These are phyloP conservation scores for Nipponacmea schrenckii DNA, from an alignment of 2,888 invertebrate genomes.

Conservation along the genomic window DNA sequence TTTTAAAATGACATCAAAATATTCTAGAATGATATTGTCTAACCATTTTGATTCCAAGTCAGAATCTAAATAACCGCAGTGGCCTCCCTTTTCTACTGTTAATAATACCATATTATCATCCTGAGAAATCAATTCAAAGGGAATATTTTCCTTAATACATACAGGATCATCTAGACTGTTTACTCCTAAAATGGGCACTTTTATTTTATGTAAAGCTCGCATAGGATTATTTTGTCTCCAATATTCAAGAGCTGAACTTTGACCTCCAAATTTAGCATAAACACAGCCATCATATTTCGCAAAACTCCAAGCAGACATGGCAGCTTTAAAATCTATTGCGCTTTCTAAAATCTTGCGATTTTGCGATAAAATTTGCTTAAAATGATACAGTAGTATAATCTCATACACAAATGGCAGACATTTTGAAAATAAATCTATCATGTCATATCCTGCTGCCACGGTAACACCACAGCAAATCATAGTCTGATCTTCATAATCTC, in stretches of 20 bases:
- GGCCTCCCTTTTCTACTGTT: neutral
- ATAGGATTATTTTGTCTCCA: constrained; percentile 47
- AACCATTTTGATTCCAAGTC: neutral
- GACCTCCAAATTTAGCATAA: constrained; percentile 30
- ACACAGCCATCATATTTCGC: constrained; percentile 27
- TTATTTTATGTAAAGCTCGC: constrained; percentile 39
- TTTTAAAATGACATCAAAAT: neutral
- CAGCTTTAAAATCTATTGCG: constrained; percentile 28
- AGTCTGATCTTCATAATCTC: constrained; percentile 42
- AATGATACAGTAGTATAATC: constrained; percentile 18
- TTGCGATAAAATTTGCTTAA: constrained; percentile 28
- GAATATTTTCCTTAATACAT: constrained; percentile 28
- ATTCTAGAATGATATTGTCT: neutral
- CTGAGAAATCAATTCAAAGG: constrained; percentile 33
- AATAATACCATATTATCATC: neutral
- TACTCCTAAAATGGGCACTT: constrained; percentile 41
- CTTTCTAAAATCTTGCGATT: constrained; percentile 29
- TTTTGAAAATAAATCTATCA: constrained; percentile 14
- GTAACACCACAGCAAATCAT: constrained; percentile 37
- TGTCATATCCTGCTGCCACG: constrained; percentile 41
- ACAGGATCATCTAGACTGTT: constrained; percentile 45
- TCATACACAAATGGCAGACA: constrained; percentile 20
- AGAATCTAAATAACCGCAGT: neutral
- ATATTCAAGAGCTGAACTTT: constrained; percentile 29
- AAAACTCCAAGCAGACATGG: constrained; percentile 22